Conservation (phyloP, 2,113 vertebrate genomes). For the Otus sunia region DNA sequence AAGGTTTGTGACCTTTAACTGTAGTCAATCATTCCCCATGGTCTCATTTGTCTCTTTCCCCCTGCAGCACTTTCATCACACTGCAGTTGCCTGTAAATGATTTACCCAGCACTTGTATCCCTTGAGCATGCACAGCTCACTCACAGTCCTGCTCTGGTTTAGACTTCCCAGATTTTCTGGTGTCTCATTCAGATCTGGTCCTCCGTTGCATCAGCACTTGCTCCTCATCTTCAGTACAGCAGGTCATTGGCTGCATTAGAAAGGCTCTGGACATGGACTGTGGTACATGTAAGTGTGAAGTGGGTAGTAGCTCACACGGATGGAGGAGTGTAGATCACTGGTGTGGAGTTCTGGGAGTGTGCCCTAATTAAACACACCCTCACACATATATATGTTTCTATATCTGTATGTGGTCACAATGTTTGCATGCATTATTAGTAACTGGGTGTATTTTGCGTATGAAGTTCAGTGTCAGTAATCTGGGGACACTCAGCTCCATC, state of each 20-base stretch:
- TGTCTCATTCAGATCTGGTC: neutral
- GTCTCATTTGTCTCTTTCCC: neutral
- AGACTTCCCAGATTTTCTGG: neutral
- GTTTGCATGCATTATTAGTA: neutral
- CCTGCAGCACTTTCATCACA: neutral
- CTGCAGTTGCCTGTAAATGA: constrained; percentile 10
- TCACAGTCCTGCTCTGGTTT: neutral
- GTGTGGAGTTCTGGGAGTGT: neutral
- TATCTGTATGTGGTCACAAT: neutral
- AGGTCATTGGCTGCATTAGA: neutral
- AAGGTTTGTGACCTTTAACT: constrained; percentile 61
- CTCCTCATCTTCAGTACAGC: neutral
- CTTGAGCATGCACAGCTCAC: rapidly evolving
- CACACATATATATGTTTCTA: neutral
- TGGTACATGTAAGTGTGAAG: neutral
- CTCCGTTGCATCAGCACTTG: neutral
- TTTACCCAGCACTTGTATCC: neutral
- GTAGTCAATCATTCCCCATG: neutral
- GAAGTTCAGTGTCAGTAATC: neutral
- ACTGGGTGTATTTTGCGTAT: neutral
- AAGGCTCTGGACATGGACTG: neutral
- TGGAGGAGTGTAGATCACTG: neutral
- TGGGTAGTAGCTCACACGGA: neutral
- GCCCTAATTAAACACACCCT: neutral
- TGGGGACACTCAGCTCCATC: neutral